Evolutionary conservation across 2,113 vertebrate genomes (phyloP).

Genomic region (Gopherus evgoodei): DNA sequence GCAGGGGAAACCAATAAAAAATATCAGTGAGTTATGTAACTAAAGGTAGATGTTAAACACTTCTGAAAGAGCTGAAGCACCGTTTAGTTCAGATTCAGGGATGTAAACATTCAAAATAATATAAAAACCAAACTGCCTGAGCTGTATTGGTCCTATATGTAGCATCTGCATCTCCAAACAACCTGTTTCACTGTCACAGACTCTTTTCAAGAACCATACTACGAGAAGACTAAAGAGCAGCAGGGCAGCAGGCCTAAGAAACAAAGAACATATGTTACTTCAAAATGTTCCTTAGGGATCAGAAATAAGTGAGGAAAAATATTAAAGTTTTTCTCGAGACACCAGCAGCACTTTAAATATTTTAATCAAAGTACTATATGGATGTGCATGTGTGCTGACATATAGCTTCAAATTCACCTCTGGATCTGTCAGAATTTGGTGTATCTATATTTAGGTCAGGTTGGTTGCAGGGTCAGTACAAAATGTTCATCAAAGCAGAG

Average conservation of each 20-base stretch:
- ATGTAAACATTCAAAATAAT: background rate
- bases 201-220: background rate
- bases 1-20: background rate
- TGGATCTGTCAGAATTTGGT: background rate
- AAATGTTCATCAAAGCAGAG: background rate
- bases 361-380: background rate
- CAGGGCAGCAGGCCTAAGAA: background rate
- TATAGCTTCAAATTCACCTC: background rate
- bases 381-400: background rate
- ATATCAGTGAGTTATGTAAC: slow-evolving; percentile 7
- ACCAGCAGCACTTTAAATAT: background rate
- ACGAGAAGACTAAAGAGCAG: background rate
- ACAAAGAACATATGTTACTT: background rate
- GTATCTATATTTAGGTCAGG: background rate
- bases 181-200: background rate
- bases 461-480: background rate
- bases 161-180: background rate
- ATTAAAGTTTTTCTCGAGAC: background rate
- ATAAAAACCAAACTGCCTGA: background rate
- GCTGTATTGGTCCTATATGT: background rate
- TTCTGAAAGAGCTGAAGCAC: background rate
- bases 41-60: background rate
- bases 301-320: background rate
- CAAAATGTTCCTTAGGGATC: background rate
- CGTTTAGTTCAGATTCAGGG: background rate